phyloP scores from a whole-genome alignment of 2,113 vertebrate genomes.

The Eolophus roseicapilla region DNA sequence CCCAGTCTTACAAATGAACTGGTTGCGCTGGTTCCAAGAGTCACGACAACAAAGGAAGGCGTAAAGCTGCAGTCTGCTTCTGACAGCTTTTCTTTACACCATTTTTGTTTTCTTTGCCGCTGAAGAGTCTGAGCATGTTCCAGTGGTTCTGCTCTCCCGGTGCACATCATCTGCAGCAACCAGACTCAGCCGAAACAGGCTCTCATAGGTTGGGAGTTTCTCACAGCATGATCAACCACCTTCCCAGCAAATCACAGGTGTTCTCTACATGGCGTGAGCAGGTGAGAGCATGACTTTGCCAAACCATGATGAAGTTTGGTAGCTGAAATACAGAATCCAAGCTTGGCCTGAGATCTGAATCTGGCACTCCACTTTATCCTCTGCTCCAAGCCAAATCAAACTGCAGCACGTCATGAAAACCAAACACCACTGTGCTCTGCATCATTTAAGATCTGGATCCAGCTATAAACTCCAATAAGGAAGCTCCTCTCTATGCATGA shows the following conservation, averaged over 20 bases:
- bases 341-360: slow-evolving; percentile 39
- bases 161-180: not conserved
- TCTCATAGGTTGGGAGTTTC: not conserved
- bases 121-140: not conserved
- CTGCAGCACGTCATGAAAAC: not conserved
- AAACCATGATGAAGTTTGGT: slow-evolving; percentile 23
- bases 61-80: not conserved
- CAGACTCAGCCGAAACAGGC: not conserved
- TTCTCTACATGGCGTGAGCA: not conserved
- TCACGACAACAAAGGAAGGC: not conserved
- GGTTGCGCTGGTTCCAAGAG: not conserved
- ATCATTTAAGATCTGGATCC: not conserved
- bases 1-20: not conserved
- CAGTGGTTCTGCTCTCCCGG: not conserved
- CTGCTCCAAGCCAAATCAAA: not conserved
- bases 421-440: not conserved
- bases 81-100: not conserved
- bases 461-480: not conserved
- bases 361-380: not conserved
- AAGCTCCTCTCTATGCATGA: not conserved
- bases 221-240: not conserved
- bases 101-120: not conserved
- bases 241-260: slow-evolving; percentile 28
- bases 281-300: slow-evolving; percentile 2
- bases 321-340: not conserved